These are phyloP conservation scores for Megamerina dolium DNA, from an alignment of 2,888 invertebrate species.

Conservation along the genomic window DNA sequence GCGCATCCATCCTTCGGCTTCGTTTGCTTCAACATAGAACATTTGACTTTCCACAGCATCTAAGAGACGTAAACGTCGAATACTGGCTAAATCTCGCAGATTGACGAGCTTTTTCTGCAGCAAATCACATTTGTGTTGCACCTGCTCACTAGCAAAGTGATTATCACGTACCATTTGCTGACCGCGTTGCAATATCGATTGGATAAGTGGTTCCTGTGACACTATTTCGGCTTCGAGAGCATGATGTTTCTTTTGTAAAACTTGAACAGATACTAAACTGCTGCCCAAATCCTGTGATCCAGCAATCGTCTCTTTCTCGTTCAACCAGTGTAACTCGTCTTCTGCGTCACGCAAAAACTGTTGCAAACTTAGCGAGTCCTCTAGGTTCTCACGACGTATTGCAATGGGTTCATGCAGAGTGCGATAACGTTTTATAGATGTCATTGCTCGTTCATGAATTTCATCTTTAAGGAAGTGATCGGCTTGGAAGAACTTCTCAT, in stretches of 20 bases:
- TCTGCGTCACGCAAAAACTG: conserved; percentile 88
- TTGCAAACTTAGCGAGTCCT: conserved; percentile 81
- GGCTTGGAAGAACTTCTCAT: conserved; percentile 68
- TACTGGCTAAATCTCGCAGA: conserved; percentile 66
- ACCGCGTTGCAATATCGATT: conserved; percentile 66
- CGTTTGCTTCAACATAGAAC: conserved; percentile 83
- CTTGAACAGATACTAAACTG: conserved; percentile 70
- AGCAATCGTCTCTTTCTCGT: conserved; percentile 66
- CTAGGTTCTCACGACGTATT: conserved; percentile 83
- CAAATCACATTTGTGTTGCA: conserved; percentile 47
- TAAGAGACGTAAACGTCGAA: conserved; percentile 64
- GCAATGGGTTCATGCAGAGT: conserved; percentile 85
- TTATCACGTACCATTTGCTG: conserved; percentile 73
- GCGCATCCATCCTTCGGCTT: conserved; percentile 88
- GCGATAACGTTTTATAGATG: conserved; percentile 64
- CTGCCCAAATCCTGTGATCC: conserved; percentile 65
- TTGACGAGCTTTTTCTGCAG: conserved; percentile 65
- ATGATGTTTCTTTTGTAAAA: conserved; percentile 88
- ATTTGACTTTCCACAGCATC: conserved; percentile 80
- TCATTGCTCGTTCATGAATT: conserved; percentile 67
- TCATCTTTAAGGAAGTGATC: conserved; percentile 88
- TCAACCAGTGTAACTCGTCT: conserved; percentile 89
- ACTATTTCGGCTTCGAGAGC: conserved; percentile 83
- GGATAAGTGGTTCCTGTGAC: conserved; percentile 77
- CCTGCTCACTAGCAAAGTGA: conserved; percentile 73